Evolutionary conservation across 2,888 invertebrate genomes (phyloP).

Genomic region (Argyra leucocephala): DNA sequence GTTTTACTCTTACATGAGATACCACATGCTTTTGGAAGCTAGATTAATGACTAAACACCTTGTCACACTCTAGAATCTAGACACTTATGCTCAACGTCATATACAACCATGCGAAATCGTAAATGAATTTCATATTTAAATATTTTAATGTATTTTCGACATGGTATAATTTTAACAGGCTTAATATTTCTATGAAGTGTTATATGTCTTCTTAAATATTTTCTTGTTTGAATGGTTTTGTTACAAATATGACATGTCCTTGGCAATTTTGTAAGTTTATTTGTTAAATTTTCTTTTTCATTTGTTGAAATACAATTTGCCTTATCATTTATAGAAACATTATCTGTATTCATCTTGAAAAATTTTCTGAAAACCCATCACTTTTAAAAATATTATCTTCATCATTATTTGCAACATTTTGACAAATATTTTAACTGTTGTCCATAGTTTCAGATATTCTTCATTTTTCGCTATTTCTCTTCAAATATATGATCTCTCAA

Average conservation of each 20-base stretch:
- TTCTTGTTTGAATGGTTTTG: not conserved
- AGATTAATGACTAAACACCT: not conserved
- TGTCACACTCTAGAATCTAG: not conserved
- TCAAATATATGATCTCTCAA: not conserved
- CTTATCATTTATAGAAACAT: not conserved
- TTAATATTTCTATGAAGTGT: not conserved
- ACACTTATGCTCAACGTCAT: not conserved
- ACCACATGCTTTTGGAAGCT: not conserved
- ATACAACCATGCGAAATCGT: not conserved
- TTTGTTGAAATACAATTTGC: too few relatives aligned
- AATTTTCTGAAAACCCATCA: not conserved
- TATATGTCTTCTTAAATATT: not conserved
- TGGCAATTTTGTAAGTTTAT: not conserved
- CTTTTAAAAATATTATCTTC: too few relatives aligned
- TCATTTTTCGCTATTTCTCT: not conserved
- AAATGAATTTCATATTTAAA: not conserved
- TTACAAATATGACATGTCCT: not conserved
- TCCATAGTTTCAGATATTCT: too few relatives aligned
- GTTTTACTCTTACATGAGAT: not conserved
- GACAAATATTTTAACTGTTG: too few relatives aligned
- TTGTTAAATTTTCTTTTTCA: too few relatives aligned
- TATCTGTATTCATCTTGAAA: not conserved
- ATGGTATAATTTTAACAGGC: not conserved
- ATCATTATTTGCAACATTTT: not conserved
- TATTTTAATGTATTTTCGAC: not conserved